phyloP scores from a whole-genome alignment of 2,797 vertebrate species.

The Cuculus canorus region DNA sequence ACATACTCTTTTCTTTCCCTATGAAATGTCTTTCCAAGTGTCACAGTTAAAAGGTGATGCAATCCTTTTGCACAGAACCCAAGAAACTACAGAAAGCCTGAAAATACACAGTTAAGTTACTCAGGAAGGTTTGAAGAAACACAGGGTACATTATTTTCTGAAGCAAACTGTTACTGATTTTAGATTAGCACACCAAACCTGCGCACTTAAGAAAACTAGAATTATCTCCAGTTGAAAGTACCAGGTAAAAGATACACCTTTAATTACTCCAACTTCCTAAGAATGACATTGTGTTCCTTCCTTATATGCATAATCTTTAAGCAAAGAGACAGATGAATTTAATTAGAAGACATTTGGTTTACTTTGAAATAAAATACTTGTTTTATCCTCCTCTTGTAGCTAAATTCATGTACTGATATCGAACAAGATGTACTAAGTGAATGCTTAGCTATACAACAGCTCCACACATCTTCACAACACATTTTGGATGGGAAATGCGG shows the following conservation, averaged over 20 bases:
- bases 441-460: constrained; percentile 89
- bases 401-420: constrained; percentile 86
- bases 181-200: constrained; percentile 29
- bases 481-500: constrained; percentile 86
- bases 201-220: background rate
- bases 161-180: constrained; percentile 20
- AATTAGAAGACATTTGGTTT: constrained; percentile 29
- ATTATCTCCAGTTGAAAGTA: constrained; percentile 22
- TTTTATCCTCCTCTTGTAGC: constrained; percentile 76
- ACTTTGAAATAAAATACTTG: constrained; percentile 54
- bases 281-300: constrained; percentile 33
- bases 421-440: constrained; percentile 89
- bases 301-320: background rate
- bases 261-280: constrained; percentile 10
- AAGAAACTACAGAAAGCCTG: constrained; percentile 8
- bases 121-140: constrained; percentile 8
- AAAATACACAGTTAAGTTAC: constrained; percentile 13
- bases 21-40: constrained; percentile 34
- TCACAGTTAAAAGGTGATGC: constrained; percentile 46
- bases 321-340: background rate
- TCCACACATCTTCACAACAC: constrained; percentile 86
- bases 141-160: constrained; percentile 12
- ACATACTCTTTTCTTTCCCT: constrained; percentile 37
- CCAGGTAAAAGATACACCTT: background rate
- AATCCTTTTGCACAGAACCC: constrained; percentile 32